These are phyloP conservation scores for Cyclopterus lumpus DNA, from an alignment of 2,797 vertebrate genomes.

Conservation along the genomic window DNA sequence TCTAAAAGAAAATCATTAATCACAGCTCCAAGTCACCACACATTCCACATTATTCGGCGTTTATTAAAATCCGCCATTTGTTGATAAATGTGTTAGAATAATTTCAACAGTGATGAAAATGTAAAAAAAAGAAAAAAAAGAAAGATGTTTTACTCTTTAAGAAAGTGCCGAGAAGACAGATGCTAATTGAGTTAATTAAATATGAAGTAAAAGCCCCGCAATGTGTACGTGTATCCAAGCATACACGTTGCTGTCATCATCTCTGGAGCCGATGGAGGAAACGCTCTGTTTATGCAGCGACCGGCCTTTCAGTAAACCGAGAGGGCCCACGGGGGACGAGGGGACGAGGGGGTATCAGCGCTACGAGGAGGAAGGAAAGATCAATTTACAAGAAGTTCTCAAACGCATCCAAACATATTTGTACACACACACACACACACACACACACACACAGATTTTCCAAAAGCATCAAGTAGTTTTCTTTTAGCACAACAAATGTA, in stretches of 20 bases:
- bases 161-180: slow-evolving; percentile 31
- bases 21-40: slow-evolving; percentile 64
- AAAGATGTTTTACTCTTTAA: too few relatives aligned
- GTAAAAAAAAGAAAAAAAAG: too few relatives aligned
- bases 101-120: slow-evolving; percentile 66
- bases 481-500: slow-evolving; percentile 41
- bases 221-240: slow-evolving; percentile 19
- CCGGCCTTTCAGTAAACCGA: slow-evolving; percentile 73
- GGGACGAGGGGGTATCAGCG: slow-evolving; percentile 67
- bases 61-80: slow-evolving; percentile 81
- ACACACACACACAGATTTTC: slow-evolving; percentile 38
- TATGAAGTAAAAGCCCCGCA: slow-evolving; percentile 4
- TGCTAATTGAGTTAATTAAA: slow-evolving; percentile 13
- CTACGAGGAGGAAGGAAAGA: slow-evolving; percentile 70
- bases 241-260: slow-evolving; percentile 69
- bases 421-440: slow-evolving; percentile 24
- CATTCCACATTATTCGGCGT: slow-evolving; percentile 21
- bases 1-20: slow-evolving; percentile 78
- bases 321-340: slow-evolving; percentile 63
- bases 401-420: slow-evolving; percentile 59
- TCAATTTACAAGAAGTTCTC: slow-evolving; percentile 69
- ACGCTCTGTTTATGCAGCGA: slow-evolving; percentile 73
- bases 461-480: slow-evolving; percentile 23
- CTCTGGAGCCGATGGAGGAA: slow-evolving; percentile 75
- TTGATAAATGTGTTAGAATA: slow-evolving; percentile 73